Evolutionary conservation across 1,140 invertebrate genomes (phyloP), one percentile per base, ranked within the genome.

Genomic region (Euglossa dilemma): DNA sequence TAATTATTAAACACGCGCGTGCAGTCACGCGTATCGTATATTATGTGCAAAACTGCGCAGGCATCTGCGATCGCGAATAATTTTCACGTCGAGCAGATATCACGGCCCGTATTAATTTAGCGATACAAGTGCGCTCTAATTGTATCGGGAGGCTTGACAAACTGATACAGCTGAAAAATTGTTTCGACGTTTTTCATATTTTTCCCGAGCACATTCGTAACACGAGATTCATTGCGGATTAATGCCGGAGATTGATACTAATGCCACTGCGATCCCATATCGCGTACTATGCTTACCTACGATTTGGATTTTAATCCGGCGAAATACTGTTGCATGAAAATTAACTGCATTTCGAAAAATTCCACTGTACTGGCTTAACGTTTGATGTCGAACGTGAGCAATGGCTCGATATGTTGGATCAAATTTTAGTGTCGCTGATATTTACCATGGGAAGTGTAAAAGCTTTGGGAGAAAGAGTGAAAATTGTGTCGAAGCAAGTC

Each of bases 61-160:
- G 12, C 28, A 43, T 72, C 14, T 72, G 70, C 20, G 52, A 56
- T 72, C 28, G 16, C 28, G 28, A 45, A 47, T 36, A 72, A 43
- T 72, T 72, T 56, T 28, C 70, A 72, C 16, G 14, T 36, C 18
- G 52, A 56, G 7, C 70, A 56, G 52, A 72, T 57, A 72, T 56
- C 45, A 45, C 45, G 20, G 14, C 18, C 12, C 14, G 70, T 43
- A 72, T 72, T 72, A 57, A 72, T 72, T 72, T n/a, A 72, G 23
- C 23, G 70, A 28, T 28, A 54, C 52, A 72, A 72, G 52, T 57
- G 28, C 28, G 28, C 20, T 57, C 70, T 72, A 72, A 72, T 72
- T 72, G 20, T 43, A 57, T 57, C 16, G 28, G 23, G 25, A 70
- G 45, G 45, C 9, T 70, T 8, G 54, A 56, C 28, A 23, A 72